These are phyloP conservation scores for Taurulus bubalis DNA, from an alignment of 2,113 vertebrate species.

Conservation along the genomic window DNA sequence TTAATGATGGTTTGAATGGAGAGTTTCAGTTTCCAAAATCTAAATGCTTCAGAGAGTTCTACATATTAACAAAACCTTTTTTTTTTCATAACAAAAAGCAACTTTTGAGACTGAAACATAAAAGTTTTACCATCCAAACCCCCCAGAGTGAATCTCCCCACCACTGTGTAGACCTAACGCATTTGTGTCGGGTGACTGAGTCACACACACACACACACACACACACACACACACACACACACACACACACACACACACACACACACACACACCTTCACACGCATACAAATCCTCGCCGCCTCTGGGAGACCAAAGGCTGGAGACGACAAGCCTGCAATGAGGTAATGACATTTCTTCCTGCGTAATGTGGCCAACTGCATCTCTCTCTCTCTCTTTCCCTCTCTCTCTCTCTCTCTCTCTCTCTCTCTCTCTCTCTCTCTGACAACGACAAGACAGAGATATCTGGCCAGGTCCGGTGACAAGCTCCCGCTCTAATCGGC, in stretches of 20 bases:
- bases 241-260: conserved; percentile 40
- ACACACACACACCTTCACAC: conserved; percentile 23
- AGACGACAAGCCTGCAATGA: conserved; percentile 73
- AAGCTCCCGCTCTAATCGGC: conserved; percentile 86
- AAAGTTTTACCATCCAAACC: conserved; percentile 11
- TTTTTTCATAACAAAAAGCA: background rate
- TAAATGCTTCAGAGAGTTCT: background rate
- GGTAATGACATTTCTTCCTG: conserved; percentile 77
- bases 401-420: conserved; percentile 56
- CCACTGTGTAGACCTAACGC: background rate
- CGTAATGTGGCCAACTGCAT: conserved; percentile 72
- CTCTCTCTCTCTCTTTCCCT: conserved; percentile 44
- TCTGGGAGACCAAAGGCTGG: conserved; percentile 63
- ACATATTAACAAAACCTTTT: background rate
- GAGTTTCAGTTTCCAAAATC: background rate
- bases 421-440: conserved; percentile 53
- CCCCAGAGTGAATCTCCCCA: background rate
- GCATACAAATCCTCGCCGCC: conserved; percentile 36
- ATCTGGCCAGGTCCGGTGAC: conserved; percentile 76
- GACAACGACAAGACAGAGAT: conserved; percentile 64
- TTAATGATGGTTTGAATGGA: background rate
- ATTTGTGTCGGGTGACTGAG: conserved; percentile 19
- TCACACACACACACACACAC: conserved; percentile 31
- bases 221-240: conserved; percentile 33
- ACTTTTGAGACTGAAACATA: conserved; percentile 4